Evolutionary conservation across 2,888 invertebrate species (phyloP).

Genomic region (Noctua janthe): DNA sequence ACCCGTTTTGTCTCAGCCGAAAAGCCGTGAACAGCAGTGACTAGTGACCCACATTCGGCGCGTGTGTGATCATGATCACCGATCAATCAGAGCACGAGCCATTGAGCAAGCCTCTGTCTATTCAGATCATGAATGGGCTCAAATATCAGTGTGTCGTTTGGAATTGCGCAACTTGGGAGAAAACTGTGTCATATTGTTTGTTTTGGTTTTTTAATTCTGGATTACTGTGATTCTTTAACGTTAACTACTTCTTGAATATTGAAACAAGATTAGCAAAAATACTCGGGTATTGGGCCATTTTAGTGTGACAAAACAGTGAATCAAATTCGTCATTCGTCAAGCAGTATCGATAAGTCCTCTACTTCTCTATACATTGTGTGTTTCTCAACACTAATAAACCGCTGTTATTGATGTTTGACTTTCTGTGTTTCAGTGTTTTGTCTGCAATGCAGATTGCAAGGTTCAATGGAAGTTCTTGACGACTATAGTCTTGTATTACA

Average conservation of each 20-base stretch:
- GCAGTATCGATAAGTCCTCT: neutral
- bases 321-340: neutral
- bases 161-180: conserved; percentile 69
- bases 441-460: conserved; percentile 13
- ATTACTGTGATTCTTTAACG: neutral
- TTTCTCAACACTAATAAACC: conserved; percentile 8
- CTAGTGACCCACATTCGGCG: conserved; percentile 69
- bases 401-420: neutral
- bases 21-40: conserved; percentile 63
- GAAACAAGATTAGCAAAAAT: neutral
- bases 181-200: conserved; percentile 43
- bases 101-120: conserved; percentile 80
- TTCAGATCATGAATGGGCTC: conserved; percentile 77
- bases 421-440: neutral
- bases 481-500: conserved; percentile 27
- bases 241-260: neutral
- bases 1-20: conserved; percentile 64
- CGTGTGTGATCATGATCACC: conserved; percentile 74
- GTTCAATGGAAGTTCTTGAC: conserved; percentile 1
- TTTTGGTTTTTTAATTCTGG: conserved; percentile 9
- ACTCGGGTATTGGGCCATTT: neutral
- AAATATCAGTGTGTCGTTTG: conserved; percentile 79
- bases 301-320: neutral
- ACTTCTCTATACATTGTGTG: neutral
- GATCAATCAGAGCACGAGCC: conserved; percentile 72